Conservation (phyloP, 2,113 vertebrate species). For the Seriola rivoliana region DNA sequence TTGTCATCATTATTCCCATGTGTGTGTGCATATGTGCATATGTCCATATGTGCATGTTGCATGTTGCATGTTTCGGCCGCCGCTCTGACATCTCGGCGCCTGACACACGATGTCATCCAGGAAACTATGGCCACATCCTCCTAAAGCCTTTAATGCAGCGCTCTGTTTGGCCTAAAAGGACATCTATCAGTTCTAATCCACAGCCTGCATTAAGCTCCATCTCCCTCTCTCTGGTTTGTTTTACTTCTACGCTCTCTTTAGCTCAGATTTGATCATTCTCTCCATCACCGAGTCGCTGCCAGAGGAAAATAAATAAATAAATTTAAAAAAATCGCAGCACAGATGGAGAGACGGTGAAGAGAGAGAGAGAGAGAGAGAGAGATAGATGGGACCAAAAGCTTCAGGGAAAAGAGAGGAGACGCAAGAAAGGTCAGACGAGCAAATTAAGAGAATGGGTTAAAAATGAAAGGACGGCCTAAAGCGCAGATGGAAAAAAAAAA, state of each 20-base stretch:
- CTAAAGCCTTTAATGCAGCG: constrained; percentile 75
- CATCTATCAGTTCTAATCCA: constrained; percentile 74
- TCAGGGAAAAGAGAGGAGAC: constrained; percentile 30
- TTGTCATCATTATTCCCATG: constrained; percentile 27
- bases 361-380: constrained; percentile 44
- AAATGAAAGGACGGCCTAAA: constrained; percentile 20
- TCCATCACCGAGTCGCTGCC: constrained; percentile 42
- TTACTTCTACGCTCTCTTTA: constrained; percentile 26
- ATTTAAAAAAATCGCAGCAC: constrained; percentile 25
- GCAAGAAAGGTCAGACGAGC: constrained; percentile 27
- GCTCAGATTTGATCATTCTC: constrained; percentile 44
- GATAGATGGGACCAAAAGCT: constrained; percentile 45
- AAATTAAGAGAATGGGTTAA: constrained; percentile 19
- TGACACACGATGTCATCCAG: constrained; percentile 50
- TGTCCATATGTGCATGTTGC: background rate
- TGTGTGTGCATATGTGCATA: constrained; percentile 4
- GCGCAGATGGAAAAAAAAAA: constrained; percentile 3
- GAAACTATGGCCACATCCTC: constrained; percentile 60
- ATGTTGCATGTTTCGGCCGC: constrained; percentile 7
- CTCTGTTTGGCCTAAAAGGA: constrained; percentile 61
- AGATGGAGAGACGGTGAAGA: constrained; percentile 52
- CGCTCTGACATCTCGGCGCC: constrained; percentile 12
- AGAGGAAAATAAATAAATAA: constrained; percentile 10
- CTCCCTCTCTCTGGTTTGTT: constrained; percentile 30
- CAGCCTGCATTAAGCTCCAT: constrained; percentile 39